Percentiles rank a stretch among this genome's conserved stretches.
Evolutionary conservation across 2,797 vertebrate genomes (phyloP).

Genomic region (Notoglanidium macrostoma): DNA sequence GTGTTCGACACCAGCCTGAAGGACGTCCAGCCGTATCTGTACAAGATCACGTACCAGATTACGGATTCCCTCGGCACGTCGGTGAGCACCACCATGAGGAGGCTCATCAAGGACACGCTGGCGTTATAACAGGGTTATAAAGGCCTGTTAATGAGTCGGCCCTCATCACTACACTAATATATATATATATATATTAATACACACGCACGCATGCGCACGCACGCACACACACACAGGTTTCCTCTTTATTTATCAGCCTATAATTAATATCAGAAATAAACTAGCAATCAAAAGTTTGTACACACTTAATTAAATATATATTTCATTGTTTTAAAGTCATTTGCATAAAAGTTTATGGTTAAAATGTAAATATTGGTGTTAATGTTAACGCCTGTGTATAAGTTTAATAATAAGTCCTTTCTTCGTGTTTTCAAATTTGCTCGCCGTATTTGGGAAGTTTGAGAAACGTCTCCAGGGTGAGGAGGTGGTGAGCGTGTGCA

Average conservation of each 20-base stretch:
- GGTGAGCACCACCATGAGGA: slow-evolving; percentile 95
- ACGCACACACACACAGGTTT: neutral
- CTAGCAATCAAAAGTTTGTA: neutral
- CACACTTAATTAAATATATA: neutral
- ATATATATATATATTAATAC: neutral
- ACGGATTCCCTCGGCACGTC: slow-evolving; percentile 93
- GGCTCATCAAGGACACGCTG: slow-evolving; percentile 96
- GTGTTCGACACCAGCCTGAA: slow-evolving; percentile 95
- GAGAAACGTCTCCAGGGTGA: neutral
- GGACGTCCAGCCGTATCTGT: slow-evolving; percentile 96
- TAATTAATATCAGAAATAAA: neutral
- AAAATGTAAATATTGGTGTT: neutral
- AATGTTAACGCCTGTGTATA: neutral
- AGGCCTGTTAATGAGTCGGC: neutral
- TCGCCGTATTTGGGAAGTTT: neutral
- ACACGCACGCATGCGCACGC: neutral
- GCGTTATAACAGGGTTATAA: slow-evolving; percentile 77
- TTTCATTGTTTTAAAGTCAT: neutral
- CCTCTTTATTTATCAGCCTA: neutral
- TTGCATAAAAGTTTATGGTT: neutral
- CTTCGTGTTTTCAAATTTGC: neutral
- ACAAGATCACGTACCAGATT: slow-evolving; percentile 97
- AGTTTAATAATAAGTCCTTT: neutral
- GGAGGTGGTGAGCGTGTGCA: neutral
- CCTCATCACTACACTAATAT: neutral